Conservation (phyloP, 2,888 invertebrate species). For the Cistogaster globosa region DNA sequence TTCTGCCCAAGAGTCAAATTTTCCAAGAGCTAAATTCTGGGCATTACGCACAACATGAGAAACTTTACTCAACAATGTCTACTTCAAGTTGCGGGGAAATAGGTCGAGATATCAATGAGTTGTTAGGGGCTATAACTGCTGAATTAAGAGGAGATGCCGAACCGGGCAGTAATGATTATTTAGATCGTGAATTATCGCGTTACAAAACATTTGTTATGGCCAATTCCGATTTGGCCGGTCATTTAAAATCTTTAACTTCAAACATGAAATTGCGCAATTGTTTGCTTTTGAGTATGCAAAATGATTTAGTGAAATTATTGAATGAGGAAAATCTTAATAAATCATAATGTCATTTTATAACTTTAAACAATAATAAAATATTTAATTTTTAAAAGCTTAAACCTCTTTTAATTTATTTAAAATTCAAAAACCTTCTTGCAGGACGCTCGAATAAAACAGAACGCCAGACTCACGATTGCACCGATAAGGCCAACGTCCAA, state of each 20-base stretch:
- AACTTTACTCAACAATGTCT: not conserved
- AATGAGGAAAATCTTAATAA: constrained; percentile 52
- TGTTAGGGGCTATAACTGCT: constrained; percentile 73
- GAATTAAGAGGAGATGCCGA: constrained; percentile 77
- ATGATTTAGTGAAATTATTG: constrained; percentile 77
- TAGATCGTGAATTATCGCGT: constrained; percentile 77
- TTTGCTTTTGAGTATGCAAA: constrained; percentile 78
- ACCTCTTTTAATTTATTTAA: not conserved
- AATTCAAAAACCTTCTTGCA: constrained; percentile 62
- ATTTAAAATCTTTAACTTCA: constrained; percentile 55
- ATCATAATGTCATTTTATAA: not conserved
- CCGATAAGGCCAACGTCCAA: constrained; percentile 60
- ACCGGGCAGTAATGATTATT: constrained; percentile 71
- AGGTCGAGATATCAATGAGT: constrained; percentile 42
- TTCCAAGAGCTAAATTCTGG: not conserved
- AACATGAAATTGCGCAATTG: constrained; percentile 74
- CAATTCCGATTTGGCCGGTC: constrained; percentile 51
- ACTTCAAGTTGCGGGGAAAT: constrained; percentile 48
- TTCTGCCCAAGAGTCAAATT: constrained; percentile 7
- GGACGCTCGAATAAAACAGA: constrained; percentile 77
- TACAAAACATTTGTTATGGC: constrained; percentile 75
- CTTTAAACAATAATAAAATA: constrained; percentile 7
- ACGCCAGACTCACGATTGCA: constrained; percentile 69
- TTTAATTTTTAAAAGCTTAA: constrained; percentile 1
- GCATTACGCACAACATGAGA: not conserved